phyloP scores from a whole-genome alignment of 2,797 vertebrate species.

The Cirrhinus molitorella region DNA sequence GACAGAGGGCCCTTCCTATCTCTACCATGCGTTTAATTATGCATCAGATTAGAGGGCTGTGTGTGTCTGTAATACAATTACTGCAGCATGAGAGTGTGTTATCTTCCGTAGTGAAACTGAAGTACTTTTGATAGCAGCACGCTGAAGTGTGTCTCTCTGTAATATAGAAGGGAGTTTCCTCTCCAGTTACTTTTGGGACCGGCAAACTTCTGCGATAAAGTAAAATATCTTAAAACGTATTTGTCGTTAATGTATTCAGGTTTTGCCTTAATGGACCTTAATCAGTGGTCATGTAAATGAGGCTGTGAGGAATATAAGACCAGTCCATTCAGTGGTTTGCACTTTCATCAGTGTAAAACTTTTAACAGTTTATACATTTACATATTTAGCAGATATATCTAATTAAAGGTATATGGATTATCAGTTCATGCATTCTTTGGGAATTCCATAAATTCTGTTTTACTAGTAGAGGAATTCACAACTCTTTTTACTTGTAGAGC shows the following conservation, averaged over 20 bases:
- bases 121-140: constrained; percentile 46
- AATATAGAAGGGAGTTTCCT: constrained; percentile 53
- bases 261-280: not conserved
- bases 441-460: not conserved
- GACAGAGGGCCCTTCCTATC: constrained; percentile 47
- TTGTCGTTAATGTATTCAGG: not conserved
- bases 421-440: not conserved
- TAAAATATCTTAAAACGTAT: not conserved
- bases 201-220: constrained; percentile 10
- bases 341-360: not conserved
- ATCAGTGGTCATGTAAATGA: not conserved
- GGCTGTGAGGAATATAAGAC: not conserved
- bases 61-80: constrained; percentile 47
- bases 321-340: not conserved
- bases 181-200: constrained; percentile 38
- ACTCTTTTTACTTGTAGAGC: not conserved
- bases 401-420: not conserved
- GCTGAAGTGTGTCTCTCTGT: constrained; percentile 43
- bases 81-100: constrained; percentile 37
- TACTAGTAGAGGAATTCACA: not conserved
- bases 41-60: constrained; percentile 45
- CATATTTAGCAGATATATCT: not conserved
- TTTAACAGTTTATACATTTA: not conserved
- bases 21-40: constrained; percentile 55
- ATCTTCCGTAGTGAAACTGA: constrained; percentile 58